Evolutionary conservation across 2,797 vertebrate genomes (phyloP), one percentile per base, ranked within the genome.

Genomic region (Sphenopsis melanotis): DNA sequence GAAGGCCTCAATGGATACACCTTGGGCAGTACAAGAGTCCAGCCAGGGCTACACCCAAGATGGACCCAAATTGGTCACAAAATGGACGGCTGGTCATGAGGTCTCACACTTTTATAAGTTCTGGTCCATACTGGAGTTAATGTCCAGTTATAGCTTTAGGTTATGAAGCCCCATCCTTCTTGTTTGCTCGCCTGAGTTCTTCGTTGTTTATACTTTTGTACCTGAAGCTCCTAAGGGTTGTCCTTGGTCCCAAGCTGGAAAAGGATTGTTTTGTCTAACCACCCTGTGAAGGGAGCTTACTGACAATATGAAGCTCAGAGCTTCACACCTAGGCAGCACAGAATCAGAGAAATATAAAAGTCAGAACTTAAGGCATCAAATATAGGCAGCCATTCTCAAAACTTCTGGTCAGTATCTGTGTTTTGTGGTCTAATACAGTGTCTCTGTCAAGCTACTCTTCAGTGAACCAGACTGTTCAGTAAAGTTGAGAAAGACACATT

Each of bases 401-500:
- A 44, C 36, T 27, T 22, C 16, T 41, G 21, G 29, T 32, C 61
- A 46, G 41, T 37, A 57, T 44, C 27, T 55, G 12, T 30, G 39
- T 78, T 81, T 36, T 22, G 29, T 47, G 42, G 42, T 57, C 27
- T 60, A 44, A 49, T 3, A 29, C 6, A 26, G 23, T 10, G 24
- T 55, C 26, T 49, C 32, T 56, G 76, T 57, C 44, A 60, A 77
- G 44, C 21, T 7, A 22, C n/a, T 56, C 2, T 32, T 53, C 56
- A 61, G 52, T 19, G 23, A 84, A 84, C 4, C 18, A 34, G n/a
- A 26, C 21, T 44, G n/a, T 12, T 26, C n/a, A 17, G 29, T 20
- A 60, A 82, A 68, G 30, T 0, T 1, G 7, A 82, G 59, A 44
- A 55, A 75, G 88, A 46, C 7, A 27, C 0, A 0, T n/a, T 7